Evolutionary conservation across 2,113 vertebrate genomes (phyloP).

Genomic region (Nycticorax nycticorax): DNA sequence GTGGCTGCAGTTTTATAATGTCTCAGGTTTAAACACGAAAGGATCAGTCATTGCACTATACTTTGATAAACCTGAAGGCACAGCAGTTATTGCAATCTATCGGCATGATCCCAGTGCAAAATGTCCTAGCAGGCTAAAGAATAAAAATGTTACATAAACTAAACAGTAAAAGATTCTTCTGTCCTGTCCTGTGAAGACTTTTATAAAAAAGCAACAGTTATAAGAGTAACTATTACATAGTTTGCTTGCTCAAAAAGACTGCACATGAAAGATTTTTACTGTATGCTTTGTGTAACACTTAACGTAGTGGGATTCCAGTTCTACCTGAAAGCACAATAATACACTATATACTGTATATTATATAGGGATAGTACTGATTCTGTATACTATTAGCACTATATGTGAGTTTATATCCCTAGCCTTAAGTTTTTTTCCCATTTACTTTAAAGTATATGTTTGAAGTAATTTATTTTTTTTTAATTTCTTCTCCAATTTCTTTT

Average conservation of each 20-base stretch:
- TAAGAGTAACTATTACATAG: background rate
- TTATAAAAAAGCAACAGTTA: background rate
- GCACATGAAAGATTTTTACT: background rate
- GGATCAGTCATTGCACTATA: background rate
- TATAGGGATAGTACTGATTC: background rate
- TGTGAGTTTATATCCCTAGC: background rate
- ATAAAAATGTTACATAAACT: background rate
- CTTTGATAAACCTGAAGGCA: slow-evolving; percentile 9
- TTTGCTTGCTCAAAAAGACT: slow-evolving; percentile 14
- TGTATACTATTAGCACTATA: background rate
- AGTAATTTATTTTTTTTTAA: background rate
- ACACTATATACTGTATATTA: background rate
- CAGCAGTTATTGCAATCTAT: slow-evolving; percentile 23
- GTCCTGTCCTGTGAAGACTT: background rate
- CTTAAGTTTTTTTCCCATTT: background rate
- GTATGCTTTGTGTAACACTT: background rate
- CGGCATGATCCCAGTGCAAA: slow-evolving; percentile 33
- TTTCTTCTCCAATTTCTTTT: background rate
- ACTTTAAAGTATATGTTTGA: background rate
- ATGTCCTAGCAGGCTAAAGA: background rate
- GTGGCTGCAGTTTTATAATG: background rate
- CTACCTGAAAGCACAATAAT: background rate
- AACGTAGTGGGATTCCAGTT: background rate
- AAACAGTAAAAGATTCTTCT: background rate
- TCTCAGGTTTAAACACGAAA: slow-evolving; percentile 6